phyloP scores from a whole-genome alignment of 1,140 invertebrate genomes.

The Scaptomyza graminum region DNA sequence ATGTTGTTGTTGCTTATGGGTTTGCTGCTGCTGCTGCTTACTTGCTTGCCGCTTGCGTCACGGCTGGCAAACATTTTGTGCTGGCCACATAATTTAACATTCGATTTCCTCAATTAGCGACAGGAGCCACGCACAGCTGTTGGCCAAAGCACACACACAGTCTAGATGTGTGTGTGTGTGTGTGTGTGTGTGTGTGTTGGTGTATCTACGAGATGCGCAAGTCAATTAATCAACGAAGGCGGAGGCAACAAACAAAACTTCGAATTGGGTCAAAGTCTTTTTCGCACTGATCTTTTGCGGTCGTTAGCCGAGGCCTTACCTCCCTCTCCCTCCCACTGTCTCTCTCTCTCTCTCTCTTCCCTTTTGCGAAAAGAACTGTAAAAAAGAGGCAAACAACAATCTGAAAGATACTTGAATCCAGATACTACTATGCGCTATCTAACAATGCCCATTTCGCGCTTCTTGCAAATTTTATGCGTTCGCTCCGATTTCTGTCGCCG shows the following conservation, averaged over 20 bases:
- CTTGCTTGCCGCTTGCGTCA: constrained; percentile 50
- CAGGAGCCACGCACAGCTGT: constrained; percentile 43
- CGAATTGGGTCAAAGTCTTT: constrained; percentile 67
- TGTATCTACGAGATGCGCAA: constrained; percentile 62
- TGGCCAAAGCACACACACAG: neutral
- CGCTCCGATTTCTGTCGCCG: constrained; percentile 45
- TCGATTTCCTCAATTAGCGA: constrained; percentile 76
- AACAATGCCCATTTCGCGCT: constrained; percentile 49
- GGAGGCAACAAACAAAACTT: constrained; percentile 24
- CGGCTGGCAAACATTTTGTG: constrained; percentile 26
- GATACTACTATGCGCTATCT: constrained; percentile 34
- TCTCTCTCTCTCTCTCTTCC: neutral
- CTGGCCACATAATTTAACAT: constrained; percentile 72
- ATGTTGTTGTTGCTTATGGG: constrained; percentile 4
- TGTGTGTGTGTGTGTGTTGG: neutral
- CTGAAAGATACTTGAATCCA: constrained; percentile 22
- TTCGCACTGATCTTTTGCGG: constrained; percentile 52
- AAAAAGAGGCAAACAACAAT: constrained; percentile 1
- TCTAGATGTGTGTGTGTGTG: constrained; percentile 4
- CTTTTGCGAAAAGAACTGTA: constrained; percentile 3
- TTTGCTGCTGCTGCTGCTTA: too few species aligned
- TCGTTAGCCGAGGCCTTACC: constrained; percentile 43
- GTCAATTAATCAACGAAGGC: constrained; percentile 71
- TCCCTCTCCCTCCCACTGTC: neutral
- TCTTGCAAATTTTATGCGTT: constrained; percentile 54